Evolutionary conservation across 2,888 invertebrate genomes (phyloP), one percentile per base, ranked within the genome.

Genomic region (Metallyticus violacea): DNA sequence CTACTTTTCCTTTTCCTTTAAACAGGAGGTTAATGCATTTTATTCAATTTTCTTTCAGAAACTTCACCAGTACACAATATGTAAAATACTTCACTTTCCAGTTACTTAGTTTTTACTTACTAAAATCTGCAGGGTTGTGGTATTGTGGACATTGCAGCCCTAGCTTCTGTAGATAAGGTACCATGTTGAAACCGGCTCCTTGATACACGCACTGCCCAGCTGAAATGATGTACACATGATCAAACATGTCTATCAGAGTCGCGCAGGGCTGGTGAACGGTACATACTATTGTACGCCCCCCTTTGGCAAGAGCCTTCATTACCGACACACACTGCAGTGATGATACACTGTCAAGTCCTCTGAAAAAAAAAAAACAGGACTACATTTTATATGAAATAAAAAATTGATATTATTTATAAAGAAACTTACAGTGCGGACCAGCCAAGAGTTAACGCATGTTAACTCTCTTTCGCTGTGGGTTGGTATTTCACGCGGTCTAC

Each of bases 91-190:
- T n/a, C n/a, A n/a, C n/a, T n/a, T n/a, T n/a, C n/a, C n/a, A n/a
- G n/a, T n/a, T n/a, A n/a, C n/a, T n/a, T n/a, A n/a, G n/a, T n/a
- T n/a, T n/a, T n/a, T 62, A 90, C 91, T 91, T 90, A 93, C 93
- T 92, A 90, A 93, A 94, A 90, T 94, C 94, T n/a, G 94, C 93
- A 5, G 94, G 94, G 89, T 94, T 94, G 90, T 94, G 94, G 90
- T 94, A 94, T 86, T 93, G 91, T 0, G 94, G 94, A 90, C 94
- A 94, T 26, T 92, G 90, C 76, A 94, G 91, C 7, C 92, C 93
- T 89, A 93, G 91, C 1, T 91, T 90, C 30, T 92, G 91, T 78
- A 94, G 91, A 90, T 93, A 94, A 7, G 93, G 93, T 29, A 94
- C 91, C 28, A 94, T 90, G 78, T 92, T 92, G 81, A 89, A 89